Base-by-base conservation (phyloP, 2,888 invertebrate species). In the Cosmopolites sordidus region DNA sequence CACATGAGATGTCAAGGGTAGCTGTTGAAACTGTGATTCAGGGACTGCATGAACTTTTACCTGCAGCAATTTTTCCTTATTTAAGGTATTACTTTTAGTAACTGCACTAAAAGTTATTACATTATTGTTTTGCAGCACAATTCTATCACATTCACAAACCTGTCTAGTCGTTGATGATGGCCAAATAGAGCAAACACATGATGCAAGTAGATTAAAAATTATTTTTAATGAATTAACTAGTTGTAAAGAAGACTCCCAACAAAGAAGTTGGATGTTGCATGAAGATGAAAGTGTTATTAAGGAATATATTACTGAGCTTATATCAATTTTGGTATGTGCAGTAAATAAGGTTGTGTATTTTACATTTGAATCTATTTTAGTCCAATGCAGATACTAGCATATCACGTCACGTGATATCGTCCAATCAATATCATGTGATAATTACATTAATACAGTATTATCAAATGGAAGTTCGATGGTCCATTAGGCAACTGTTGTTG, bases 231-330 rank as follows among this genome's bases (percentile, higher is more conserved):
- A 93, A 58, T 75, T 96, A 60, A 89, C 89, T 1, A 87, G 86
- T 57, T 92, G 93, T 60, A 94, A 94, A 62, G 92, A 95, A 68
- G 96, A 96, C 71, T 90, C 93, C 0, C 95, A 97, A 69, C 96
- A 97, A 69, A 79, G 96, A 52, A 93, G 92, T 62, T 96, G 96
- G 96, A 91, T 92, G 72, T 76, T 96, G 22, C 91, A 95, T 70
- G 95, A 96, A 70, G 96, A 96, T 71, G 94, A 95, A 61, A 83
- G 83, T 54, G 87, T 89, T 62, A 95, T 96, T 67, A 84, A 86
- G 54, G 88, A 90, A 56, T 89, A 92, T 71, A 79, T 96, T 51
- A 81, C 84, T 50, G 89, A 91, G 71, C 78, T 91, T 16, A 87
- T 87, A 44, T 88, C 88, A 58, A 90, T 92, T 67, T 78, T 92